Evolutionary conservation across 64 coral and sea anemone species (phyloP), one percentile per base, ranked within the genome.

Genomic region (Astreopora myriophthalma): DNA sequence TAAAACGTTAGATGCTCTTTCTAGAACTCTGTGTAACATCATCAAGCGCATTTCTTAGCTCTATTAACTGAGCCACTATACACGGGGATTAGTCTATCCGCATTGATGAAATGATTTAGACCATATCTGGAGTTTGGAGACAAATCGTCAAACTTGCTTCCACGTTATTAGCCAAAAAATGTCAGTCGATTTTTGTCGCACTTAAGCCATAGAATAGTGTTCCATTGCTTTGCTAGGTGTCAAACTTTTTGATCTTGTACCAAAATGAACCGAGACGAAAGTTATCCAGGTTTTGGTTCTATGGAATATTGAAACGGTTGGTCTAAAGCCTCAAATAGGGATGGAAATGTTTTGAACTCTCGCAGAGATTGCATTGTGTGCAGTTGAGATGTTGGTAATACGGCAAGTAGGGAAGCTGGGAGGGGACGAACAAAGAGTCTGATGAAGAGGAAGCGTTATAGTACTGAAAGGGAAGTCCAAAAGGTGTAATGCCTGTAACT

Each of bases 311-410:
- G 9, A 31, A 13, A 14, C 19, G 20, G 34, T 20, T 71, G 34
- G 9, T 71, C 71, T 97, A 97, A 19, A 97, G 93, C 80, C 95
- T 71, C 39, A 97, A 73, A 40, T 97, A 97, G 44, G 95, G 95
- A 83, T 83, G 79, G 3, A 89, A 78, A 24, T 90, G 92, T 77
- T 97, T 97, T n/a, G 95, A 86, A 17, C 73, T 73, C 29, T 97
- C 95, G 29, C 95, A 97, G 34, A 94, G 83, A 17, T 92, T 90
- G 48, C 95, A 97, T 13, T 97, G 95, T 23, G 91, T 92, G 33
- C 91, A 97, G 92, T 94, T 97, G 1, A 97, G 72, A 73, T 91
- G 87, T 57, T 94, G 95, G 25, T 97, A 97, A 55, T 97, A 97
- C 32, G 91, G 80, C 68, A 96, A 85, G 2, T 69, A 77, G 7